phyloP scores from a whole-genome alignment of 2,888 invertebrate species.

The Pollenia amentaria region DNA sequence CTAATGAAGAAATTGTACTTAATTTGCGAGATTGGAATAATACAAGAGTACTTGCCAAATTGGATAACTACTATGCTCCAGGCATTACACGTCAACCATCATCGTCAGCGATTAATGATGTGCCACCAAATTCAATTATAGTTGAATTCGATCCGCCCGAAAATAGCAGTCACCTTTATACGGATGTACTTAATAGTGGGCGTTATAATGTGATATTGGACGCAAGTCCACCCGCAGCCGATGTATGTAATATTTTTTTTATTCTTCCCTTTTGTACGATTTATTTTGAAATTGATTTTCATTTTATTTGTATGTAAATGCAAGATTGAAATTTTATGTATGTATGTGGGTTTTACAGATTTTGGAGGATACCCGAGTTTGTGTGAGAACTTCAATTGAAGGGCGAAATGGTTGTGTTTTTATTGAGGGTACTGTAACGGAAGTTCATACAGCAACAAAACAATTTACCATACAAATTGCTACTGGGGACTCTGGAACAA shows the following conservation, averaged over 20 bases:
- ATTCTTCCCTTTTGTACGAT: constrained; percentile 26
- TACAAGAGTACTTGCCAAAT: constrained; percentile 95
- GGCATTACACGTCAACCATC: constrained; percentile 92
- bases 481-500: constrained; percentile 55
- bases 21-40: constrained; percentile 97
- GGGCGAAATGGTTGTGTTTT: constrained; percentile 90
- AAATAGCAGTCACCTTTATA: constrained; percentile 89
- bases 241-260: constrained; percentile 85
- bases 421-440: constrained; percentile 92
- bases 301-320: not conserved
- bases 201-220: constrained; percentile 96
- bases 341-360: constrained; percentile 86
- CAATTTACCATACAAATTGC: constrained; percentile 88
- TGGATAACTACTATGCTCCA: constrained; percentile 92
- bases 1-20: constrained; percentile 84
- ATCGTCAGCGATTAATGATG: constrained; percentile 63
- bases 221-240: constrained; percentile 93
- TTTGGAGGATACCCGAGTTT: constrained; percentile 91
- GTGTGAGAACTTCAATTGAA: constrained; percentile 89
- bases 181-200: constrained; percentile 91
- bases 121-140: constrained; percentile 88
- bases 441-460: constrained; percentile 88
- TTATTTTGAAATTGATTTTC: constrained; percentile 39
- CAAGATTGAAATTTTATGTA: not conserved
- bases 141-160: constrained; percentile 93